Base-by-base conservation (phyloP, 1,140 invertebrate species). In the Chrysoperla carnea region DNA sequence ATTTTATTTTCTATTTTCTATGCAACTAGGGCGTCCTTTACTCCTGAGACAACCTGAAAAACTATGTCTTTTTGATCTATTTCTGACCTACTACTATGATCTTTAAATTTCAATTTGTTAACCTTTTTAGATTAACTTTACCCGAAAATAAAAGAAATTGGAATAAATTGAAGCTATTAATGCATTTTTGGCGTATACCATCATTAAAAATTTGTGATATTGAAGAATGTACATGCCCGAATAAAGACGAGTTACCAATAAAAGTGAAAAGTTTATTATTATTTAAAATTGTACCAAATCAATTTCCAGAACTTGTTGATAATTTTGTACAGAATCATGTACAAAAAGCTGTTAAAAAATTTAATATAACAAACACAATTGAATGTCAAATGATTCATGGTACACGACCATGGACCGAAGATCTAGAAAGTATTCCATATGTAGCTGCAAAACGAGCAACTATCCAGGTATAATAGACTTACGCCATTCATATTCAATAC, bases 111-210 rank as follows among this genome's bases (percentile, higher is more conserved):
- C n/a, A n/a, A n/a, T n/a, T n/a, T n/a, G n/a, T n/a, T n/a, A n/a
- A n/a, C n/a, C n/a, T n/a, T 33, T 33, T 11, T 33, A 33, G 31
- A 33, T 33, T 33, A 14, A 33, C 40, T 28, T 42, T 61, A 35
- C 57, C 56, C 3, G 43, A 47, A 6, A 46, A 53, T 33, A 53
- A 53, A 43, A 50, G 52, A 43, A 40, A 46, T 8, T 59, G 56
- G 57, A 51, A 52, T 41, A 56, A 61, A 47, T 49, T 56, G 1
- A 53, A 57, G 39, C 39, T 59, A 9, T 41, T 61, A 4, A 59
- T 61, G 57, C 52, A 57, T 43, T 57, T 55, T 39, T 61, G 59
- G 59, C 43, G 59, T 9, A 42, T 54, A 15, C 57, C 59, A 1
- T 51, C 52, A 1, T 52, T 59, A 29, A 48, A 46, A 15, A 31